Percentiles rank a stretch among this genome's conserved stretches.
Evolutionary conservation across 64 coral and sea anemone species (phyloP).

Genomic region (Porites lutea): DNA sequence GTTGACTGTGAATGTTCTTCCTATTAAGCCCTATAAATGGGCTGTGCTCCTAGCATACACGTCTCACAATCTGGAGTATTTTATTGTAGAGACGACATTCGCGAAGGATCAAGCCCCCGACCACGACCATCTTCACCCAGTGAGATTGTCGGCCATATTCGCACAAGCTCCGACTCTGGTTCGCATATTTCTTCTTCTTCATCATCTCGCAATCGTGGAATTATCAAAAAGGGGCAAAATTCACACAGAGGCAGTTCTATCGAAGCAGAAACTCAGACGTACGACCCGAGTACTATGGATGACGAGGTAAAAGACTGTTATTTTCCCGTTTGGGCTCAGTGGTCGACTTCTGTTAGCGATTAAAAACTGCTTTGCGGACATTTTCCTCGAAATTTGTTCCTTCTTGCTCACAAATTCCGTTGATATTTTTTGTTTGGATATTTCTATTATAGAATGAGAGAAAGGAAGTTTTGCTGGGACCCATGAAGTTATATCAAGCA

Average conservation of each 20-base stretch:
- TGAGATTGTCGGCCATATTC: constrained; percentile 99
- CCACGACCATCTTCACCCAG: constrained; percentile 93
- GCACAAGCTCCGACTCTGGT: constrained; percentile 97
- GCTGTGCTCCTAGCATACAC: constrained; percentile 99
- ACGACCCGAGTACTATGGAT: constrained; percentile 93
- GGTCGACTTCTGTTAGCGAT: constrained; percentile 24
- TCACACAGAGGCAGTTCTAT: constrained; percentile 92
- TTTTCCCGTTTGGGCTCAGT: constrained; percentile 65
- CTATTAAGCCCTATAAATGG: constrained; percentile 89
- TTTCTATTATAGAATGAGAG: constrained; percentile 86
- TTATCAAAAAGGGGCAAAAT: constrained; percentile 87
- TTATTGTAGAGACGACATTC: constrained; percentile 95
- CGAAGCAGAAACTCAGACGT: constrained; percentile 98
- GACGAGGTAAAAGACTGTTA: constrained; percentile 82
- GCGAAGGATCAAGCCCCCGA: constrained; percentile 94
- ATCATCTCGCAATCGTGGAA: constrained; percentile 89
- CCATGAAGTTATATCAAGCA: constrained; percentile 97
- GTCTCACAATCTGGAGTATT: constrained; percentile 99
- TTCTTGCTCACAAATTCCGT: background rate
- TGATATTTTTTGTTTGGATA: constrained; percentile 39
- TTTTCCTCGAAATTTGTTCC: constrained; percentile 21
- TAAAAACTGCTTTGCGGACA: constrained; percentile 32
- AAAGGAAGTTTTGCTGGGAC: constrained; percentile 88
- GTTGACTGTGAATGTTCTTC: constrained; percentile 73
- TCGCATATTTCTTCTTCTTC: constrained; percentile 93